Percentiles rank a stretch among this genome's conserved stretches.
Evolutionary conservation across 2,113 vertebrate species (phyloP).

Genomic region (Azemiops feae): DNA sequence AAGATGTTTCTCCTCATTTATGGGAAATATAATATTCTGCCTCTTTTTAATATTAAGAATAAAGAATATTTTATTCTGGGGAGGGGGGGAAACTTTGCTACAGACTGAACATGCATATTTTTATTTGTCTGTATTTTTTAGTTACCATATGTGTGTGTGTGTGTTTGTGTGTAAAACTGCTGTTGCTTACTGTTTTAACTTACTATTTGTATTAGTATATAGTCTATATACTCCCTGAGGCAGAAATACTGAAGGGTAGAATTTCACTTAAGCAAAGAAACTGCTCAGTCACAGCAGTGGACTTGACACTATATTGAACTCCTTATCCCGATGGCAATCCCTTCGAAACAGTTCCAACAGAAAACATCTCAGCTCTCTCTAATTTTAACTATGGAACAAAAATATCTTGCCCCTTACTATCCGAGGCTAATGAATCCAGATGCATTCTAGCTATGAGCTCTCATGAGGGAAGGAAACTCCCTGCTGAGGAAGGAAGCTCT

Average conservation of each 20-base stretch:
- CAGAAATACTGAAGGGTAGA: background rate
- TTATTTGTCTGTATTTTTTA: background rate
- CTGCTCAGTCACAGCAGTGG: background rate
- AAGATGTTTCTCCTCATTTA: no score
- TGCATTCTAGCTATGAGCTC: background rate
- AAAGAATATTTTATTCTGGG: no score
- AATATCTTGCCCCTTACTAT: constrained; percentile 18
- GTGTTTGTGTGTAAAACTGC: background rate
- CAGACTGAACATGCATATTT: background rate
- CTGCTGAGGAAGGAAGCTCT: background rate
- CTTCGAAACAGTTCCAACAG: background rate
- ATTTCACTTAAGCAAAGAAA: background rate
- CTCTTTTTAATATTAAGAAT: no score
- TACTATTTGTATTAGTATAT: background rate
- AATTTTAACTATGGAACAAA: constrained; percentile 16
- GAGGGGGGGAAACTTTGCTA: no score
- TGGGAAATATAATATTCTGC: no score
- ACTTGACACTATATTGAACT: background rate
- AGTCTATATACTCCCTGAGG: background rate
- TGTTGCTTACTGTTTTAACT: background rate
- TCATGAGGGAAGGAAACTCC: background rate
- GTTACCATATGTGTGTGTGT: background rate
- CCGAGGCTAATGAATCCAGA: constrained; percentile 19
- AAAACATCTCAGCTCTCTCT: constrained; percentile 20
- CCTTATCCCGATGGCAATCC: background rate